A percentile compares a stretch with the other conserved stretches of the same genome.
Evolutionary conservation across 2,113 vertebrate species (phyloP).

Genomic region (Strix uralensis): DNA sequence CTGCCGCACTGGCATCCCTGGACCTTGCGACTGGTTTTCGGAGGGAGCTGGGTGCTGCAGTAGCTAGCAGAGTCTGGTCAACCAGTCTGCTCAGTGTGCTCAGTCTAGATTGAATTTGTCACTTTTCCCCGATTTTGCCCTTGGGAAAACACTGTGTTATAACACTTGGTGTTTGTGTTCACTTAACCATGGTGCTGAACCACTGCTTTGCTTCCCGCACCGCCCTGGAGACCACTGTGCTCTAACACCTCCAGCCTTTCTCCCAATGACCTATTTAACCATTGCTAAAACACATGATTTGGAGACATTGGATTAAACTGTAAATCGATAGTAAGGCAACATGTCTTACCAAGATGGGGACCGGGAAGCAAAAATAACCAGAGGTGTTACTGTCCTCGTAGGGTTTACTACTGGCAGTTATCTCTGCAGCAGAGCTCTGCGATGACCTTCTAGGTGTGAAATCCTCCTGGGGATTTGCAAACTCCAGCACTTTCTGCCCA

Average conservation of each 20-base stretch:
- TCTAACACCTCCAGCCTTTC: neutral
- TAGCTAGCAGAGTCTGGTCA: neutral
- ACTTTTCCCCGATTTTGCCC: neutral
- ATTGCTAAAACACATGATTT: neutral
- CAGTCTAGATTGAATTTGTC: neutral
- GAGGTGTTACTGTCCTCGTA: fast-evolving
- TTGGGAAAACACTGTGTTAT: neutral
- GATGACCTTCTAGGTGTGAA: neutral
- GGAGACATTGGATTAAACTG: neutral
- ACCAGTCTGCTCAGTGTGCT: neutral
- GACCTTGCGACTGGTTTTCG: fast-evolving
- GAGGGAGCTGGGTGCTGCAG: neutral
- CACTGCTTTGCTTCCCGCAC: fast-evolving
- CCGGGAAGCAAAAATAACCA: neutral
- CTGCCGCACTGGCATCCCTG: neutral
- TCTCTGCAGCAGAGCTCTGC: neutral
- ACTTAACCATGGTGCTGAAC: neutral
- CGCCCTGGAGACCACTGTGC: fast-evolving
- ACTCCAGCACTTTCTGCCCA: neutral
- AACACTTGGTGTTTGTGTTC: neutral
- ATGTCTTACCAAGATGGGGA: neutral
- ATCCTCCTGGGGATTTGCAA: neutral
- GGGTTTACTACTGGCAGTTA: neutral
- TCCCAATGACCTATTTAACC: neutral
- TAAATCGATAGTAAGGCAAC: neutral